Percentiles rank a stretch among this genome's conserved stretches.
Conservation (phyloP, 2,797 vertebrate genomes). For the Lepilemur septentrionalis region DNA sequence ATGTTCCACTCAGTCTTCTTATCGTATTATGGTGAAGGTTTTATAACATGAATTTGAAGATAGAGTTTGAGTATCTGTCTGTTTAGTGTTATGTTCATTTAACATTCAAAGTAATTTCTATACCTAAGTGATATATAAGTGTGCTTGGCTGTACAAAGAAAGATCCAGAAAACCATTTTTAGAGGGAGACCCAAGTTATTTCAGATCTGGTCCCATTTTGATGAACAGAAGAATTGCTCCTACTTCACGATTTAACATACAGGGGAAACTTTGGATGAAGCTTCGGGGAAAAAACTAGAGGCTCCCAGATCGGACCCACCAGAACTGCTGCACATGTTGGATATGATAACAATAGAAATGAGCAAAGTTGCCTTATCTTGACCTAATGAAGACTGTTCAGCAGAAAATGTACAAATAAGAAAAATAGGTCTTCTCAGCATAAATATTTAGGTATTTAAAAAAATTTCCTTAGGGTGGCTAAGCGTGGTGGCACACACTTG, state of each 20-base stretch:
- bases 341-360: neutral
- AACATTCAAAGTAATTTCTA: neutral
- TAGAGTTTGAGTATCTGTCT: neutral
- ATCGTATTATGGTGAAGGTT: neutral
- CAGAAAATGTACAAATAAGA: neutral
- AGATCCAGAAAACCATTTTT: neutral
- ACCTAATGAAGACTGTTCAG: neutral
- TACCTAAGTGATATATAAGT: neutral
- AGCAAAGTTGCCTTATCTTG: neutral
- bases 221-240: neutral
- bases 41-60: neutral
- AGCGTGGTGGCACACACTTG: too few relatives aligned
- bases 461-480: neutral
- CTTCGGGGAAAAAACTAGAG: neutral
- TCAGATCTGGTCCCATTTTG: neutral
- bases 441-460: neutral
- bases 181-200: neutral
- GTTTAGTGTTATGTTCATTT: neutral
- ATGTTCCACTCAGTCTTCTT: neutral
- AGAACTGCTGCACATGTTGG: neutral
- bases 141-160: neutral
- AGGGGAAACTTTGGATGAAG: neutral
- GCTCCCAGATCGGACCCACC: neutral
- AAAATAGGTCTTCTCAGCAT: neutral
- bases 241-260: neutral